A percentile compares a stretch with the other conserved stretches of the same genome.
These are phyloP conservation scores for Gymnogyps californianus DNA, from an alignment of 2,113 vertebrate species.

Conservation along the genomic window DNA sequence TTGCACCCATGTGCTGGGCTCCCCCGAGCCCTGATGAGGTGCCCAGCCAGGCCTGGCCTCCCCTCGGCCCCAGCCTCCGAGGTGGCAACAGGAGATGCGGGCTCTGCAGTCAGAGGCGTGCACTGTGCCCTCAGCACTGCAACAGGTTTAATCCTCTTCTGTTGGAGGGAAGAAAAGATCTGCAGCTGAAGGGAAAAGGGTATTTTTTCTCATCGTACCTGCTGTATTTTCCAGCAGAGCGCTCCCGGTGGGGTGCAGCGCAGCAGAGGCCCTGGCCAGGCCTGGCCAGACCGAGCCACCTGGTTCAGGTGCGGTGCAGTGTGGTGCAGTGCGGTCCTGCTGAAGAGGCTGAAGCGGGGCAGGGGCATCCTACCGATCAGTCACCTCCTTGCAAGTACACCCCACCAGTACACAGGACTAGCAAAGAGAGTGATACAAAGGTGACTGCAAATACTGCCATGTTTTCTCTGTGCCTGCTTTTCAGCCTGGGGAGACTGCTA, in stretches of 20 bases:
- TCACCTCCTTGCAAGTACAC: background rate
- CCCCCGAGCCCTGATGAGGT: rapidly evolving
- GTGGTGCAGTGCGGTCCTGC: rapidly evolving
- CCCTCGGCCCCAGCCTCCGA: rapidly evolving
- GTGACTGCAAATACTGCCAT: background rate
- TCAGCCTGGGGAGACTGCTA: background rate
- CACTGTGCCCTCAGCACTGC: background rate
- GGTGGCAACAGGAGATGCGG: rapidly evolving
- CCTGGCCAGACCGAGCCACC: rapidly evolving
- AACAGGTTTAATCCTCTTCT: background rate
- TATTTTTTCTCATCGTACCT: rapidly evolving
- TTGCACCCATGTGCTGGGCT: rapidly evolving
- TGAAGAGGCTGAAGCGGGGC: rapidly evolving
- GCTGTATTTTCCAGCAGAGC: rapidly evolving
- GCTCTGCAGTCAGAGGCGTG: background rate
- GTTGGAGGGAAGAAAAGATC: rapidly evolving
- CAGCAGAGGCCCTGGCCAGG: background rate
- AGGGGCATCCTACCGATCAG: rapidly evolving
- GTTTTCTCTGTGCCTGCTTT: background rate
- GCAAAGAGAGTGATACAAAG: background rate
- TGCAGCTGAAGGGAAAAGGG: background rate
- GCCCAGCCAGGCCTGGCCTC: rapidly evolving
- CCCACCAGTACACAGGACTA: background rate
- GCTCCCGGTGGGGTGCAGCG: rapidly evolving
- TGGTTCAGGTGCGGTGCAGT: rapidly evolving